phyloP scores from a whole-genome alignment of 1,140 invertebrate species.

The Drosophila novamexicana region DNA sequence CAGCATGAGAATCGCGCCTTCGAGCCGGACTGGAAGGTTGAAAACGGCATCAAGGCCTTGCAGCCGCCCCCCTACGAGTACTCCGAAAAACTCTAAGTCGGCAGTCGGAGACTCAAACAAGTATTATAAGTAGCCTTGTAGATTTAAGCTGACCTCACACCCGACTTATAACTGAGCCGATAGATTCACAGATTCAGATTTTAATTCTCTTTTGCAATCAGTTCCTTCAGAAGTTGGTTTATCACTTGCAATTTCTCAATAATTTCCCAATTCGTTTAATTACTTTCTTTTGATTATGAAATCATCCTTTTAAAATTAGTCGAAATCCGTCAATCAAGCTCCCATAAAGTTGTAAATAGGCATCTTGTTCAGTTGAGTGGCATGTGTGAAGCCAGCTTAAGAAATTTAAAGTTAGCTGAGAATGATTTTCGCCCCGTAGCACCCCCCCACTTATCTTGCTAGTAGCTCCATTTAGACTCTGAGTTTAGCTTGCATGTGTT shows the following conservation, averaged over 20 bases:
- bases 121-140: conserved; percentile 43
- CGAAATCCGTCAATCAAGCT: too few species aligned
- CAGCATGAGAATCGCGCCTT: conserved; percentile 74
- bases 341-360: too few species aligned
- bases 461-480: conserved; percentile 31
- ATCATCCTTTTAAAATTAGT: too few species aligned
- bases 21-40: conserved; percentile 74
- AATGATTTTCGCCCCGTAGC: conserved; percentile 8
- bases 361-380: not conserved
- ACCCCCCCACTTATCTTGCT: conserved; percentile 19
- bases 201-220: not conserved
- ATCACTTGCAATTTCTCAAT: too few species aligned
- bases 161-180: too few species aligned
- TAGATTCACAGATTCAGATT: too few species aligned
- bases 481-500: conserved; percentile 64
- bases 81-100: conserved; percentile 61
- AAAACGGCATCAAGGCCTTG: conserved; percentile 47
- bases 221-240: too few species aligned
- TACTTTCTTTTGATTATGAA: too few species aligned
- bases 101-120: not conserved
- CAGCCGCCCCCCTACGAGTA: conserved; percentile 35
- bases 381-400: conserved; percentile 1
- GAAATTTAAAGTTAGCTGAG: not conserved
- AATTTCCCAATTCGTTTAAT: too few species aligned
- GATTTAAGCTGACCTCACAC: conserved; percentile 2